Conservation (phyloP, 2,113 vertebrate species). For the Zootoca vivipara region DNA sequence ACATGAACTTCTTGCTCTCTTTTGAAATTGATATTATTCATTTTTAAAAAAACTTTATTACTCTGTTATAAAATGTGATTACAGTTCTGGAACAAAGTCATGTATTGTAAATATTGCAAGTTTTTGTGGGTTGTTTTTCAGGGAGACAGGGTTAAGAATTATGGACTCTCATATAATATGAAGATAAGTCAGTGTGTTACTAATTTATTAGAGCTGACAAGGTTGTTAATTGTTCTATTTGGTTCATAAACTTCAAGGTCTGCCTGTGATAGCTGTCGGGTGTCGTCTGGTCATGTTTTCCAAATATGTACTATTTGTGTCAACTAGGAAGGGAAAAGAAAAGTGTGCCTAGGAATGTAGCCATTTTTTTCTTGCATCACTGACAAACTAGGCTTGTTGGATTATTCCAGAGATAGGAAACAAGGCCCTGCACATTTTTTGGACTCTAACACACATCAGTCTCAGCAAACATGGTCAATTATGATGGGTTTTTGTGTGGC, state of each 20-base stretch:
- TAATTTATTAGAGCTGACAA: conserved; percentile 64
- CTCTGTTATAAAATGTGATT: conserved; percentile 14
- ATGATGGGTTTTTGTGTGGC: no score
- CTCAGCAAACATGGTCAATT: no score
- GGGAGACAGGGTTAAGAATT: conserved; percentile 41
- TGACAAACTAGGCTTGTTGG: background rate
- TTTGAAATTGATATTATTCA: conserved; percentile 38
- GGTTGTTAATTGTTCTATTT: conserved; percentile 64
- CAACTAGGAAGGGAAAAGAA: background rate
- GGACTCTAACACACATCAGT: no score
- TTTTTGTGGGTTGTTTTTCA: background rate
- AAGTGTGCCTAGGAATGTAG: background rate
- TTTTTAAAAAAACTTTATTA: background rate
- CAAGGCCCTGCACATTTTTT: no score
- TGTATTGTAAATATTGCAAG: conserved; percentile 11
- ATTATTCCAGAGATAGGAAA: conserved; percentile 1
- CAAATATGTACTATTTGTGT: conserved; percentile 44
- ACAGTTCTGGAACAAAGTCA: conserved; percentile 2
- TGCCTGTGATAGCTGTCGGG: conserved; percentile 38
- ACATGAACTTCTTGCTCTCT: conserved; percentile 28
- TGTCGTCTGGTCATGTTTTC: conserved; percentile 23
- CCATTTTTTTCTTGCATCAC: background rate
- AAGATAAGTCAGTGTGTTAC: conserved; percentile 57
- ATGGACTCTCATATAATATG: conserved; percentile 44
- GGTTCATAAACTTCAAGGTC: conserved; percentile 60